Evolutionary conservation across 1,140 invertebrate genomes (phyloP).

Genomic region (Drosophila pseudoobscura): DNA sequence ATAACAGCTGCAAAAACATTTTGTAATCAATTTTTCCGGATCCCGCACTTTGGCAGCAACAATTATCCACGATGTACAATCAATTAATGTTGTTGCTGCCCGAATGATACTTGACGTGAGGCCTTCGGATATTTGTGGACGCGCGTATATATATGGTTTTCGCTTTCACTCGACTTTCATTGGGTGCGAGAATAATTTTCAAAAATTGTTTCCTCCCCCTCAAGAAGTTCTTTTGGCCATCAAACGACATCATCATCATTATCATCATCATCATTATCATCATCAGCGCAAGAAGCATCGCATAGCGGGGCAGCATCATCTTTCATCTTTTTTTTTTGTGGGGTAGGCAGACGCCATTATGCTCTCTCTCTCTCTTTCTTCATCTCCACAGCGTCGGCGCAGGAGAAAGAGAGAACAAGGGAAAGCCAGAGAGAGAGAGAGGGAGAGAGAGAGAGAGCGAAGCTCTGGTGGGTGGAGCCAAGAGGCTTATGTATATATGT

Average conservation of each 20-base stretch:
- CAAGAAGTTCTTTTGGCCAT: slow-evolving; percentile 30
- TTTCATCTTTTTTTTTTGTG: slow-evolving; percentile 11
- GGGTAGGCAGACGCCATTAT: slow-evolving; percentile 41
- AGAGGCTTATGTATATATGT: background rate
- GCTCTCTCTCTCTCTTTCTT: slow-evolving; percentile 25
- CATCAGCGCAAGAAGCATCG: background rate
- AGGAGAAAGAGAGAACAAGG: slow-evolving; percentile 18
- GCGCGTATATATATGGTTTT: slow-evolving; percentile 25
- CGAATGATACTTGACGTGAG: background rate
- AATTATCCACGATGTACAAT: slow-evolving; percentile 57
- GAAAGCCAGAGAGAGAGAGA: slow-evolving; percentile 3
- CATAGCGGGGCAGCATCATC: slow-evolving; percentile 10
- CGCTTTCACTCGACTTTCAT: slow-evolving; percentile 42
- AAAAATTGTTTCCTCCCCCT: slow-evolving; percentile 8
- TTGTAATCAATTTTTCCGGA: slow-evolving; percentile 64
- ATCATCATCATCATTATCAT: slow-evolving; percentile 41
- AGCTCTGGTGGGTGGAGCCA: slow-evolving; percentile 62
- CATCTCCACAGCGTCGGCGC: slow-evolving; percentile 45
- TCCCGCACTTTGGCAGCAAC: slow-evolving; percentile 18
- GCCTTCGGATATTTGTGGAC: background rate
- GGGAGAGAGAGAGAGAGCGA: slow-evolving; percentile 11
- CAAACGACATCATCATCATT: slow-evolving; percentile 55
- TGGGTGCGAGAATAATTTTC: slow-evolving; percentile 24
- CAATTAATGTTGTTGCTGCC: slow-evolving; percentile 60
- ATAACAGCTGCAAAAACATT: slow-evolving; percentile 80